These are phyloP conservation scores for Eupithecia vulgata DNA, from an alignment of 2,888 invertebrate species.

Conservation along the genomic window DNA sequence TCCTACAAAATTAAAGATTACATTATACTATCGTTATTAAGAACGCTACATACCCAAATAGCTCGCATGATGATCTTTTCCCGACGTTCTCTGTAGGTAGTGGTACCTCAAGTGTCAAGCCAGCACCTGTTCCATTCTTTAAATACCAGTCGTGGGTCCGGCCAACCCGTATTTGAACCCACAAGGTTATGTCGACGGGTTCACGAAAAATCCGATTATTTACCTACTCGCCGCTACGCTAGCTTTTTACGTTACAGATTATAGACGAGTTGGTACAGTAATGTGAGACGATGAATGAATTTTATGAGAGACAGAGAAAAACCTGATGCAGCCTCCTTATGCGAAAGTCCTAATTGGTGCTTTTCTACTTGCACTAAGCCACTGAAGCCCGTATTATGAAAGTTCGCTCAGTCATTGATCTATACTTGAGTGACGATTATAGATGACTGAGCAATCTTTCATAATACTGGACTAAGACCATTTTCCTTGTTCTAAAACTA, in stretches of 20 bases:
- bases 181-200: conserved; percentile 67
- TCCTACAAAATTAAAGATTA: not conserved
- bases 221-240: conserved; percentile 11
- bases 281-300: not conserved
- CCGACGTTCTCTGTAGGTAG: conserved; percentile 53
- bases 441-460: too few relatives aligned
- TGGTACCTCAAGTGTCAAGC: conserved; percentile 67
- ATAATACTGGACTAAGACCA: too few relatives aligned
- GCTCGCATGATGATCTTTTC: conserved; percentile 62
- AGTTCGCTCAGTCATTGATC: too few relatives aligned
- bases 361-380: too few relatives aligned
- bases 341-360: not conserved
- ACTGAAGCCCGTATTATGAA: too few relatives aligned
- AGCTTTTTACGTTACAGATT: not conserved
- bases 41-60: conserved; percentile 65
- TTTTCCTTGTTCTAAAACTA: not conserved
- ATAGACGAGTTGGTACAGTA: not conserved
- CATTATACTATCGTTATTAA: not conserved
- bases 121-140: conserved; percentile 58
- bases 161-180: conserved; percentile 52
- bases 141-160: conserved; percentile 58
- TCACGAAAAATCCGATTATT: conserved; percentile 47
- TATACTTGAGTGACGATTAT: too few relatives aligned
- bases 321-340: not conserved
- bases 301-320: not conserved